Evolutionary conservation across 2,888 invertebrate genomes (phyloP), one percentile per base, ranked within the genome.

Genomic region (Caenorhabditis doughertyi): DNA sequence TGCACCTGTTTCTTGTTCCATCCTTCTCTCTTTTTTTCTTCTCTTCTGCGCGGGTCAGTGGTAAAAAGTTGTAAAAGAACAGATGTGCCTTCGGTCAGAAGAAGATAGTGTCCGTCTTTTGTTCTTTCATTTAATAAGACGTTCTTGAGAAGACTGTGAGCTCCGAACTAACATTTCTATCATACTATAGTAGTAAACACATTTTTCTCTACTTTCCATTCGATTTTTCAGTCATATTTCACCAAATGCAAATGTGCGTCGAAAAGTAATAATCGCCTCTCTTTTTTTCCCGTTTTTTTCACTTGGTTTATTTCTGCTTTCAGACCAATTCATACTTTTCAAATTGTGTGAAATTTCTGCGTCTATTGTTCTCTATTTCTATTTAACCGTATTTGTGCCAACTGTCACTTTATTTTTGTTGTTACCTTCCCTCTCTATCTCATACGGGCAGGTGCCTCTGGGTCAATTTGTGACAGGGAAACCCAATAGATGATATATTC

Each of bases 51-150:
- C 67, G 18, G 51, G 74, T 44, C 47, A 65, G 68, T 77, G 68
- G 77, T 77, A 77, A 77, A 77, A 77, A 77, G 76, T 77, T 77
- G 77, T 77, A 77, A 77, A 76, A 53, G 77, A 62, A 77, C 68
- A 77, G 68, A 68, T 77, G 68, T 62, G 68, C 29, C 58, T 9
- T 39, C 32, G 51, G n/a, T n/a, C n/a, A n/a, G n/a, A n/a, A n/a
- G n/a, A n/a, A n/a, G n/a, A n/a, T n/a, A n/a, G n/a, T n/a, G n/a
- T n/a, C n/a, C n/a, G n/a, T n/a, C n/a, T n/a, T n/a, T n/a, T n/a
- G n/a, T n/a, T n/a, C n/a, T n/a, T n/a, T n/a, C n/a, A n/a, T n/a
- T n/a, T n/a, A n/a, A n/a, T n/a, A n/a, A n/a, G n/a, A n/a, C n/a
- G n/a, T n/a, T n/a, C n/a, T n/a, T n/a, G n/a, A n/a, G n/a, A n/a